Percentiles rank a stretch among this genome's conserved stretches.
These are phyloP conservation scores for Ennomos erosarius DNA, from an alignment of 2,888 invertebrate species.

Conservation along the genomic window DNA sequence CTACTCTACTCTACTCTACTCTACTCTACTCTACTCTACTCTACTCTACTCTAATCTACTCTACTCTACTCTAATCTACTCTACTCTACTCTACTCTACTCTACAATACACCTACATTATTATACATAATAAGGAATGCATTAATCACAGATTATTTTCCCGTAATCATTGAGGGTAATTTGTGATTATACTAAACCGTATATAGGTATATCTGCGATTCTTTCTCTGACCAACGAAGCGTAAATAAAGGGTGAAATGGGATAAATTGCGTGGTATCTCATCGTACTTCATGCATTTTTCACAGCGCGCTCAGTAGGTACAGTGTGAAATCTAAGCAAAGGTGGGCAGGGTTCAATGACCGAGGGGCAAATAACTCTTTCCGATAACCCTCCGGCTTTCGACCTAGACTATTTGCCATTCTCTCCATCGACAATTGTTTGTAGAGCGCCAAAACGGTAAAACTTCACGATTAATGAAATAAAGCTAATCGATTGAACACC, in stretches of 20 bases:
- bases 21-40: too few species aligned
- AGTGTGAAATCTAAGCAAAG: slow-evolving; percentile 36
- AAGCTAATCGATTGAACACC: slow-evolving; percentile 25
- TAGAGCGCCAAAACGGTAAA: slow-evolving; percentile 38
- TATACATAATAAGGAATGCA: too few species aligned
- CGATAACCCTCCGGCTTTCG: slow-evolving; percentile 56
- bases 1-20: too few species aligned
- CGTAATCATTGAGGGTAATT: too few species aligned
- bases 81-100: too few species aligned
- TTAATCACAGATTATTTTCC: too few species aligned
- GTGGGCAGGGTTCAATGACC: slow-evolving; percentile 44
- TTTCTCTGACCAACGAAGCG: not conserved
- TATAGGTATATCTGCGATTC: not conserved
- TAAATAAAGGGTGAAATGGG: slow-evolving; percentile 22
- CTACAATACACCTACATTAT: too few species aligned
- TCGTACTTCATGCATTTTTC: slow-evolving; percentile 27
- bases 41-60: too few species aligned
- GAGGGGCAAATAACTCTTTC: slow-evolving; percentile 53
- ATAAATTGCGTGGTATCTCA: slow-evolving; percentile 10
- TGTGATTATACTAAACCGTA: too few species aligned
- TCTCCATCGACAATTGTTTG: slow-evolving; percentile 56
- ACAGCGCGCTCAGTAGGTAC: slow-evolving; percentile 19
- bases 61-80: too few species aligned
- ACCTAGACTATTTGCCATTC: slow-evolving; percentile 62
- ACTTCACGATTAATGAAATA: slow-evolving; percentile 35